These are phyloP conservation scores for Equus przewalskii DNA, from an alignment of 2,113 vertebrate genomes.

Conservation along the genomic window DNA sequence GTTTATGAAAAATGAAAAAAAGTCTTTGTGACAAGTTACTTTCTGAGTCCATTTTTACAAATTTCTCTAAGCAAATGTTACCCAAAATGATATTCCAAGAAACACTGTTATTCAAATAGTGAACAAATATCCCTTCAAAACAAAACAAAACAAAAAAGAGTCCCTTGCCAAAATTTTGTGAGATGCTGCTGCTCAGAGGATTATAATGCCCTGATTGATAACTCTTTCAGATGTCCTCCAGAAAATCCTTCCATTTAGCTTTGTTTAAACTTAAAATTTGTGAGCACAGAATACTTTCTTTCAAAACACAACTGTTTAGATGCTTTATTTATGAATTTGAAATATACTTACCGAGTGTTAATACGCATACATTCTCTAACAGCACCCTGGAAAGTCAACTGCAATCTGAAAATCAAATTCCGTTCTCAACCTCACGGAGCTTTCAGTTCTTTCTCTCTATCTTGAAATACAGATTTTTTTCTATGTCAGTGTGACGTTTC, in stretches of 20 bases:
- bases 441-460: neutral
- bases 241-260: neutral
- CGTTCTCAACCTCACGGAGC: accelerated
- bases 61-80: neutral
- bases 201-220: neutral
- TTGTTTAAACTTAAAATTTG: neutral
- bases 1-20: neutral
- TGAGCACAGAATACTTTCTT: neutral
- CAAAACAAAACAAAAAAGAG: neutral
- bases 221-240: neutral
- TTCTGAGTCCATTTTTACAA: neutral
- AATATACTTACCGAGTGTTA: neutral
- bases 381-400: neutral
- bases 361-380: too few relatives aligned
- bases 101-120: neutral
- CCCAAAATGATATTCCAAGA: neutral
- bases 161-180: neutral
- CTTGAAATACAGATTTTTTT: neutral
- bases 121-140: neutral
- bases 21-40: neutral
- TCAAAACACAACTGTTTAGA: neutral
- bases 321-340: neutral
- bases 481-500: neutral
- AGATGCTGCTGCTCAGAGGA: neutral
- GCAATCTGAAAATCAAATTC: neutral